Evolutionary conservation across 2,113 vertebrate species (phyloP).

Genomic region (Triplophysa siluroides): DNA sequence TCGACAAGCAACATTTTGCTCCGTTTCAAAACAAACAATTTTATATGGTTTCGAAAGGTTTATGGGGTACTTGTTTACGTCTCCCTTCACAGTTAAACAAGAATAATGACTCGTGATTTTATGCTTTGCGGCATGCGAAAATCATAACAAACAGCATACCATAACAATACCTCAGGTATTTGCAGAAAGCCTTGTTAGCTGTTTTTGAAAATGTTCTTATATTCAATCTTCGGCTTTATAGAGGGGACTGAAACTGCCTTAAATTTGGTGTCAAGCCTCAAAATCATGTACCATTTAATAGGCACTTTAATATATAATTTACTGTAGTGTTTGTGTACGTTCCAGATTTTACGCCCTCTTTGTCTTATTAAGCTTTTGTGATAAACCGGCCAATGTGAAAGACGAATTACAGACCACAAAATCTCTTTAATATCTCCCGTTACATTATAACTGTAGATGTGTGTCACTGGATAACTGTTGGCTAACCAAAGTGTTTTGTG

Average conservation of each 20-base stretch:
- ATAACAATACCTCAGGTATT: not conserved
- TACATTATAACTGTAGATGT: not conserved
- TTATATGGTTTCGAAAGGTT: not conserved
- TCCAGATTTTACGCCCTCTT: no score
- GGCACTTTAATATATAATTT: not conserved
- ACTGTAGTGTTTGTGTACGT: not conserved
- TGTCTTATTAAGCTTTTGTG: no score
- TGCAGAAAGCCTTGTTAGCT: not conserved
- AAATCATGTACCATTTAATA: not conserved
- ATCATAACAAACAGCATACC: not conserved
- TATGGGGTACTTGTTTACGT: not conserved
- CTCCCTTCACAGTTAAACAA: slow-evolving; percentile 1
- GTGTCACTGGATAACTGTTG: no score
- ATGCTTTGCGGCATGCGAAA: slow-evolving; percentile 5
- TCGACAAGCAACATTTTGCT: not conserved
- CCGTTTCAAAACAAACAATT: not conserved
- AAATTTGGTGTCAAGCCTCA: not conserved
- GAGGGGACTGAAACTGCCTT: not conserved
- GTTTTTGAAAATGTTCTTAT: not conserved
- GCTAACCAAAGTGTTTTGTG: not conserved
- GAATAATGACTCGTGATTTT: slow-evolving; percentile 7
- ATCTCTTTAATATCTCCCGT: not conserved
- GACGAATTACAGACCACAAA: no score
- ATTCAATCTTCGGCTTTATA: not conserved
- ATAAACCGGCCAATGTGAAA: no score